phyloP scores from a whole-genome alignment of 2,113 vertebrate genomes.

The Galbula dea region DNA sequence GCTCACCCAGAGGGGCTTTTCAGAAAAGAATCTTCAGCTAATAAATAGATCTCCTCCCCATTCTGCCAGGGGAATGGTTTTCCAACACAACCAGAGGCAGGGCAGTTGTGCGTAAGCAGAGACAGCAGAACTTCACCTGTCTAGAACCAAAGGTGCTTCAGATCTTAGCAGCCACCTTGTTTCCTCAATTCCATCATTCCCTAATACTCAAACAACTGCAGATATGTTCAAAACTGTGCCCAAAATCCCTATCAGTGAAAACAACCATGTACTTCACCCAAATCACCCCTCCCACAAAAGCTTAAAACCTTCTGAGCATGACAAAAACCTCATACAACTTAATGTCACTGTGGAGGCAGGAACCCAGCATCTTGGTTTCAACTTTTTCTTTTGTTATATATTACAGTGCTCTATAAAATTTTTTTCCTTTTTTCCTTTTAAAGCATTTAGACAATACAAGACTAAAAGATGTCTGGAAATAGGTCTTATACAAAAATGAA shows the following conservation, averaged over 20 bases:
- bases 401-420: conserved; percentile 81
- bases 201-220: background rate
- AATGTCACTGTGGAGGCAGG: conserved; percentile 66
- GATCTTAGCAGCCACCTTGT: conserved; percentile 29
- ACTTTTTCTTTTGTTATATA: conserved; percentile 62
- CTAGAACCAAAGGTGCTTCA: conserved; percentile 24
- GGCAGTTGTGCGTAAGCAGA: conserved; percentile 64
- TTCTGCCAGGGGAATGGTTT: conserved; percentile 35
- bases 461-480: conserved; percentile 86
- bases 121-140: conserved; percentile 20
- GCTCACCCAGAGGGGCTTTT: conserved; percentile 51
- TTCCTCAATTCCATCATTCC: background rate
- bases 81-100: conserved; percentile 27
- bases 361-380: conserved; percentile 62
- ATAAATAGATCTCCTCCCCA: conserved; percentile 48
- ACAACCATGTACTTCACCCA: background rate
- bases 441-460: conserved; percentile 81
- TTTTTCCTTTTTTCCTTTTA: conserved; percentile 74
- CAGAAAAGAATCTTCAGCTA: conserved; percentile 61
- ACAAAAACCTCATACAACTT: background rate
- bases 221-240: conserved; percentile 47
- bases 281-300: background rate
- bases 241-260: background rate
- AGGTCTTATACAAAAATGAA: conserved; percentile 87
- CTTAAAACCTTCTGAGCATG: conserved; percentile 16